Conservation (phyloP, 2,797 vertebrate species). For the Babyrousa celebensis region DNA sequence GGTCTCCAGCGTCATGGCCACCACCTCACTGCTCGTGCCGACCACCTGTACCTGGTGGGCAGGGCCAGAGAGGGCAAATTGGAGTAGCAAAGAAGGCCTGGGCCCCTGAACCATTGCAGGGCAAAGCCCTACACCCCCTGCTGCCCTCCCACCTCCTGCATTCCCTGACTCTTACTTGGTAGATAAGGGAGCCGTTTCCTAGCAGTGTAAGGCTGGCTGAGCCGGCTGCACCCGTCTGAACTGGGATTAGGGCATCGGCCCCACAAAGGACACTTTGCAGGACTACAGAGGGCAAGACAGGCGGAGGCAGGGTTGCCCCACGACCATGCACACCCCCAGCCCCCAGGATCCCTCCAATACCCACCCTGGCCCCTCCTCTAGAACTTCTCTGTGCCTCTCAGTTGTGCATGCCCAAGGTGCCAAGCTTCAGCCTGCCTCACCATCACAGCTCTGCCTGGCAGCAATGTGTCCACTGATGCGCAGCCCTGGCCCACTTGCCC, state of each 20-base stretch:
- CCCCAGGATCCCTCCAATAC: neutral
- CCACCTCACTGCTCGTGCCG: conserved; percentile 94
- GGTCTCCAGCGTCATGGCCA: conserved; percentile 96
- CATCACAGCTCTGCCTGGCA: conserved; percentile 96
- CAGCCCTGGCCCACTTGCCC: conserved; percentile 89
- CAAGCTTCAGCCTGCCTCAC: conserved; percentile 89
- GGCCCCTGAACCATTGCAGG: neutral
- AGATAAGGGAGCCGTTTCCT: conserved; percentile 96
- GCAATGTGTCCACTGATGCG: conserved; percentile 95
- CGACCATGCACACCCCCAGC: neutral
- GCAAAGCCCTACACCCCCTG: neutral
- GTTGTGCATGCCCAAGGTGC: neutral
- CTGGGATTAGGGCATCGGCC: conserved; percentile 94
- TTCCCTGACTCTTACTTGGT: conserved; percentile 92
- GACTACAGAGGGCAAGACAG: conserved; percentile 89
- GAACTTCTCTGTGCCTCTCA: neutral
- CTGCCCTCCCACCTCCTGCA: neutral
- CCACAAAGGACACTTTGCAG: conserved; percentile 98
- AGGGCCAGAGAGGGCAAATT: neutral
- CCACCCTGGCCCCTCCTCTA: neutral
- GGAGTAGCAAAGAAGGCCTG: neutral
- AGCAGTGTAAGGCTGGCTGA: conserved; percentile 95
- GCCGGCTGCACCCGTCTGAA: conserved; percentile 96
- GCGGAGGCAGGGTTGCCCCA: neutral
- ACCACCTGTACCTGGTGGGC: conserved; percentile 94